phyloP scores from a whole-genome alignment of 1,140 invertebrate genomes.

The Cardiocondyla obscurior region DNA sequence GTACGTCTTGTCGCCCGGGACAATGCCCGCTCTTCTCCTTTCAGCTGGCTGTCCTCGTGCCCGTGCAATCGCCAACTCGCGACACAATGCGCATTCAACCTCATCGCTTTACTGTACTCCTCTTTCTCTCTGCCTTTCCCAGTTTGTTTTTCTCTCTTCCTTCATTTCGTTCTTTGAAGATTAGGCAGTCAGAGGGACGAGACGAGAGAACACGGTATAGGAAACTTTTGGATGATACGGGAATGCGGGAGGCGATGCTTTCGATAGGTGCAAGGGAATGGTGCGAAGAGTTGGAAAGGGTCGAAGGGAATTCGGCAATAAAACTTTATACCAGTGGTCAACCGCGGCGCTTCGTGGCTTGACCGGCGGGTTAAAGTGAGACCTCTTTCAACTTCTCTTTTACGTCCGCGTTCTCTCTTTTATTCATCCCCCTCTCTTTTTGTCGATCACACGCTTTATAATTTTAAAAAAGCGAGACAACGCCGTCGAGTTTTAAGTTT shows the following conservation, averaged over 20 bases:
- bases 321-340: conserved; percentile 59
- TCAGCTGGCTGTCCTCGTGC: conserved; percentile 24
- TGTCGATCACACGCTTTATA: background rate
- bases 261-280: background rate
- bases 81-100: conserved; percentile 56
- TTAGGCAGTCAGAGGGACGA: conserved; percentile 2
- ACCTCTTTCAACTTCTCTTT: background rate
- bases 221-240: background rate
- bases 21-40: conserved; percentile 57
- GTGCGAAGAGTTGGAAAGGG: conserved; percentile 20
- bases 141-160: no score
- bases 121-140: background rate
- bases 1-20: conserved; percentile 50
- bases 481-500: no score
- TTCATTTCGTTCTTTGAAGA: background rate
- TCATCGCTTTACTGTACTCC: conserved; percentile 22
- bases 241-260: background rate
- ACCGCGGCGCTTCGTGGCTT: conserved; percentile 11
- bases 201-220: background rate
- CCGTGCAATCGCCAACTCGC: conserved; percentile 34
- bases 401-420: background rate
- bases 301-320: conserved; percentile 56
- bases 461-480: conserved; percentile 7
- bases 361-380: conserved; percentile 30
- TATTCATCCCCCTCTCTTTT: background rate